Percentiles rank a stretch among this genome's conserved stretches.
phyloP scores from a whole-genome alignment of 1,140 invertebrate species.

The Gerris buenoi region DNA sequence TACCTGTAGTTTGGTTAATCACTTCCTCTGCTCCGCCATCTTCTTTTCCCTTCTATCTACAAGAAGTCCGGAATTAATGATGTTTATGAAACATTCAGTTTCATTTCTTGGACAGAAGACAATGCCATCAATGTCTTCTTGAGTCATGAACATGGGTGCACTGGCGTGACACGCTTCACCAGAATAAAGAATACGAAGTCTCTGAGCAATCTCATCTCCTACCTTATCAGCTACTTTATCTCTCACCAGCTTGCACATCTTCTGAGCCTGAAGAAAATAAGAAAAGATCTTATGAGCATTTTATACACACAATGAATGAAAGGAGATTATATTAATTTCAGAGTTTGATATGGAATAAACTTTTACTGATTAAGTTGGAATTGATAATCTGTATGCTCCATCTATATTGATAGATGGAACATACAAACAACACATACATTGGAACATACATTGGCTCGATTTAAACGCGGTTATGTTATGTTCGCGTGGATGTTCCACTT shows the following conservation, averaged over 20 bases:
- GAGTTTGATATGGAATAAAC: no score
- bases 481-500: no score
- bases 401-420: no score
- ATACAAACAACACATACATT: no score
- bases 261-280: not conserved
- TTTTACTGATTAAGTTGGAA: no score
- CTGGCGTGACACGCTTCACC: not conserved
- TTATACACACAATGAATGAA: no score
- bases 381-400: no score
- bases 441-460: no score
- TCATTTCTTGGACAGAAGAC: not conserved
- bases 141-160: not conserved
- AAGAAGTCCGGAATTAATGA: not conserved
- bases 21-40: not conserved
- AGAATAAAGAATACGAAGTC: not conserved
- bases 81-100: not conserved
- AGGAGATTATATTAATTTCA: no score
- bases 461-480: no score
- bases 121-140: not conserved
- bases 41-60: not conserved
- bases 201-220: not conserved
- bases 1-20: no score
- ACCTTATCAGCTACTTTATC: not conserved
- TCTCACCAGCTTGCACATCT: not conserved
- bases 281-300: no score